phyloP scores from a whole-genome alignment of 1,140 invertebrate genomes.

The Hyposmocoma kahamanoa region DNA sequence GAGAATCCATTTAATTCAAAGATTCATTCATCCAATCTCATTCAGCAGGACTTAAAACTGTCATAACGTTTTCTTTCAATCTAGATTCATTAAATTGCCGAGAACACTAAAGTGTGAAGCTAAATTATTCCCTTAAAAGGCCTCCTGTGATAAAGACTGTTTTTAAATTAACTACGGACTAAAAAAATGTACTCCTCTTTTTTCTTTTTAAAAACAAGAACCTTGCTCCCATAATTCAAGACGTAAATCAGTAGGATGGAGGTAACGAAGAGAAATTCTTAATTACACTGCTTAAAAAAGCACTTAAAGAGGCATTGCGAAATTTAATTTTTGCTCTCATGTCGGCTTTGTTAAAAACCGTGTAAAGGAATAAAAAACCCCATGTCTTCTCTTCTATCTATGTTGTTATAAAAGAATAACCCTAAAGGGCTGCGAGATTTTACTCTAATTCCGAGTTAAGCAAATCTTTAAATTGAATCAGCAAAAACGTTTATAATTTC shows the following conservation, averaged over 20 bases:
- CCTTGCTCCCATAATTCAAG: slow-evolving; percentile 15
- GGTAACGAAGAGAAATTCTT: slow-evolving; percentile 24
- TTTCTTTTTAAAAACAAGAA: neutral
- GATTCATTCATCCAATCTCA: too few species aligned
- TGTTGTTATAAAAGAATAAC: too few species aligned
- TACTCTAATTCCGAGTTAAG: too few species aligned
- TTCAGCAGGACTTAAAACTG: too few species aligned
- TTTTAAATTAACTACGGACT: slow-evolving; percentile 2
- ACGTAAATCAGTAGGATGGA: slow-evolving; percentile 20
- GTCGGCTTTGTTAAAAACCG: neutral
- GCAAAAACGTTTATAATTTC: too few species aligned
- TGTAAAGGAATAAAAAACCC: too few species aligned
- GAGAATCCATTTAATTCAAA: too few species aligned
- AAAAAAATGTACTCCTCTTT: neutral
- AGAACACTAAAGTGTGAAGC: neutral
- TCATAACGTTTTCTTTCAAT: neutral
- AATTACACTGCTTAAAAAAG: slow-evolving; percentile 22
- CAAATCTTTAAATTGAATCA: too few species aligned
- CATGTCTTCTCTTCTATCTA: too few species aligned
- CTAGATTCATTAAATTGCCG: neutral
- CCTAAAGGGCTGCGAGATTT: too few species aligned
- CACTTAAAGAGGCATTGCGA: slow-evolving; percentile 11
- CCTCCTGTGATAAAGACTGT: neutral
- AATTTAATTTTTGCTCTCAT: slow-evolving; percentile 8
- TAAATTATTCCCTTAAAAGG: neutral